phyloP scores from a whole-genome alignment of 2,888 invertebrate genomes.

The Xylophagus ater region DNA sequence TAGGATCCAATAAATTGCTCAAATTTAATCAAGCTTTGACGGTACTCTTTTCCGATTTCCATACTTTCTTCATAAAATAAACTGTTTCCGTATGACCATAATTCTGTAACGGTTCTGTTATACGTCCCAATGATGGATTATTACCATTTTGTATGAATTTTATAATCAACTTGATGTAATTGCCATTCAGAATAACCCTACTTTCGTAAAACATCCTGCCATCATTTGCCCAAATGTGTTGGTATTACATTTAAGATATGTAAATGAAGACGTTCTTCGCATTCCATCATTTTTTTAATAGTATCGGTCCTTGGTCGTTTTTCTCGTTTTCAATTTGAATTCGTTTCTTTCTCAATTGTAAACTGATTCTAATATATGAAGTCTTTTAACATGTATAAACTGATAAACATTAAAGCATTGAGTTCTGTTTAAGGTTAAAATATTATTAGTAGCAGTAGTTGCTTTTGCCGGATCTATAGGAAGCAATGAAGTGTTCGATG shows the following conservation, averaged over 20 bases:
- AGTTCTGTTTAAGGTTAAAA: conserved; percentile 33
- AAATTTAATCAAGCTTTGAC: no score
- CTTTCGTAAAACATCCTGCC: conserved; percentile 40
- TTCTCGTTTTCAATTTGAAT: neutral
- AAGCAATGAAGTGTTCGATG: neutral
- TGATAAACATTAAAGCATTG: conserved; percentile 37
- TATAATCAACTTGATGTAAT: conserved; percentile 42
- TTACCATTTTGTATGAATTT: conserved; percentile 42
- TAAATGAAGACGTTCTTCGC: conserved; percentile 26
- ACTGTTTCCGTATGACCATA: conserved; percentile 33
- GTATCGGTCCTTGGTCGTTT: conserved; percentile 25
- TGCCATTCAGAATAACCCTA: conserved; percentile 42
- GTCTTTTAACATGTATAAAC: conserved; percentile 32
- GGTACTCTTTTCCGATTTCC: conserved; percentile 27
- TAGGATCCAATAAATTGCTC: no score
- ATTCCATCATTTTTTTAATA: conserved; percentile 35
- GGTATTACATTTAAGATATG: conserved; percentile 34
- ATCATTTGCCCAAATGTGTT: conserved; percentile 41
- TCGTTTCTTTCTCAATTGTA: conserved; percentile 20
- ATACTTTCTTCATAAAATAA: conserved; percentile 31
- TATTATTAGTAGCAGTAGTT: conserved; percentile 16
- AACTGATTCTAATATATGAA: conserved; percentile 35
- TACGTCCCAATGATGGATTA: conserved; percentile 47
- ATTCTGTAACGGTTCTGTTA: conserved; percentile 49
- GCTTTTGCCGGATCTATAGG: conserved; percentile 9